Evolutionary conservation across 2,797 vertebrate species (phyloP).

Genomic region (Caiman crocodilus): DNA sequence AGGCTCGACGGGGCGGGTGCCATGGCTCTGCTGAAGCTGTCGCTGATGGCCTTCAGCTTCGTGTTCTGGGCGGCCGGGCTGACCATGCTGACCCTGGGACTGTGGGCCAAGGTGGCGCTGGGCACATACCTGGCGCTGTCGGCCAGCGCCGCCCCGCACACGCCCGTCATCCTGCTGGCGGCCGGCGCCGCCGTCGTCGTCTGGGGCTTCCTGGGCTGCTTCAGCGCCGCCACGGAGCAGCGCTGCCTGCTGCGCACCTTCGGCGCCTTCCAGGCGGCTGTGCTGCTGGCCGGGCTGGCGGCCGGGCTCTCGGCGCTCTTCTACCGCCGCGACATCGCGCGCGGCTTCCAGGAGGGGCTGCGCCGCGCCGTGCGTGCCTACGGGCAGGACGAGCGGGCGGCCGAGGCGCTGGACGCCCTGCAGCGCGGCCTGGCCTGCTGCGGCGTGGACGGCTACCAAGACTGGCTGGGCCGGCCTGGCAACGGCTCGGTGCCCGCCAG

Average conservation of each 20-base stretch:
- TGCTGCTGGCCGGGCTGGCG: constrained; percentile 83
- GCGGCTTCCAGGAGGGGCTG: constrained; percentile 88
- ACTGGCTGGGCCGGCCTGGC: constrained; percentile 89
- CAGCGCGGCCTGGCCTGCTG: constrained; percentile 89
- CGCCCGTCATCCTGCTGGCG: constrained; percentile 85
- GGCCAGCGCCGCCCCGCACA: constrained; percentile 85
- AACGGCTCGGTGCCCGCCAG: constrained; percentile 88
- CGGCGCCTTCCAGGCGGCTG: constrained; percentile 85
- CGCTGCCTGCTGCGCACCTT: constrained; percentile 87
- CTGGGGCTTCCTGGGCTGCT: constrained; percentile 92
- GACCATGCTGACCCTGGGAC: constrained; percentile 87
- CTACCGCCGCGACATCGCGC: constrained; percentile 87
- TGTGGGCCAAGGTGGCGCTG: constrained; percentile 89
- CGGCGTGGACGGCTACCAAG: constrained; percentile 88
- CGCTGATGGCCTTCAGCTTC: constrained; percentile 90
- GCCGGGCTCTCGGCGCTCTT: constrained; percentile 89
- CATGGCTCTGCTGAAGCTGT: constrained; percentile 89
- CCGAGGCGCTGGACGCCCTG: constrained; percentile 88
- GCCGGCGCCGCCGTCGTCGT: constrained; percentile 85
- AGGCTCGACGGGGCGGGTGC: background rate
- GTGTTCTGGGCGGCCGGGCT: constrained; percentile 91
- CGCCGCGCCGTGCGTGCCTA: constrained; percentile 85
- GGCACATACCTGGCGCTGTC: constrained; percentile 89
- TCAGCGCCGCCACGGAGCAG: constrained; percentile 89
- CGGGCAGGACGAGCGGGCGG: constrained; percentile 85